A percentile compares a stretch with the other conserved stretches of the same genome.
These are phyloP conservation scores for Rhynchonycteris naso DNA, from an alignment of 2,797 vertebrate genomes.

Conservation along the genomic window DNA sequence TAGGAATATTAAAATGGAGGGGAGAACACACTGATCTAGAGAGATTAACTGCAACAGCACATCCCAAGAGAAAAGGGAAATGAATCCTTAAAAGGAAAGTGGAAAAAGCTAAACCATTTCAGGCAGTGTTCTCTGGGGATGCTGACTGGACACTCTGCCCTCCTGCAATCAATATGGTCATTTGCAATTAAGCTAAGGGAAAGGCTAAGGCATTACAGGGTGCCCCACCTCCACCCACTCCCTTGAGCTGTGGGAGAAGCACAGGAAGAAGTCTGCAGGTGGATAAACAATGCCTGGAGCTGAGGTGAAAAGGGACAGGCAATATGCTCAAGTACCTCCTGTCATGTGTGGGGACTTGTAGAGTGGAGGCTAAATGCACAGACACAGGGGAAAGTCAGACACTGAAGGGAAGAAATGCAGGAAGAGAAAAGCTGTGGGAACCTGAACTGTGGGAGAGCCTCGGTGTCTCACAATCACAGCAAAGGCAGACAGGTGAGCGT, in stretches of 20 bases:
- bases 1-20: neutral
- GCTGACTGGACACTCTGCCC: neutral
- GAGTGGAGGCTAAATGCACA: neutral
- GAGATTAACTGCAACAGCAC: conserved; percentile 13
- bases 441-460: neutral
- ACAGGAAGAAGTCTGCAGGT: neutral
- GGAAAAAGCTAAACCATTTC: neutral
- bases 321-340: neutral
- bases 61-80: neutral
- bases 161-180: neutral
- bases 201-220: neutral
- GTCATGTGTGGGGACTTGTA: too few species aligned
- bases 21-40: neutral
- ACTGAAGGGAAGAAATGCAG: neutral
- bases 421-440: neutral
- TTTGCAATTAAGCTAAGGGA: conserved; percentile 6
- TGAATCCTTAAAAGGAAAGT: conserved; percentile 12
- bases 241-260: neutral
- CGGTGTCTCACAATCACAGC: fast-evolving
- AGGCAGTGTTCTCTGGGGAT: conserved; percentile 2
- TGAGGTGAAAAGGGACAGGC: neutral
- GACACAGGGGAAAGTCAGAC: neutral
- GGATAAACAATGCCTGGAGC: neutral
- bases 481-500: neutral
- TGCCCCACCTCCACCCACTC: neutral